These are phyloP conservation scores for Phalacrocorax carbo DNA, from an alignment of 2,113 vertebrate species.

Conservation along the genomic window DNA sequence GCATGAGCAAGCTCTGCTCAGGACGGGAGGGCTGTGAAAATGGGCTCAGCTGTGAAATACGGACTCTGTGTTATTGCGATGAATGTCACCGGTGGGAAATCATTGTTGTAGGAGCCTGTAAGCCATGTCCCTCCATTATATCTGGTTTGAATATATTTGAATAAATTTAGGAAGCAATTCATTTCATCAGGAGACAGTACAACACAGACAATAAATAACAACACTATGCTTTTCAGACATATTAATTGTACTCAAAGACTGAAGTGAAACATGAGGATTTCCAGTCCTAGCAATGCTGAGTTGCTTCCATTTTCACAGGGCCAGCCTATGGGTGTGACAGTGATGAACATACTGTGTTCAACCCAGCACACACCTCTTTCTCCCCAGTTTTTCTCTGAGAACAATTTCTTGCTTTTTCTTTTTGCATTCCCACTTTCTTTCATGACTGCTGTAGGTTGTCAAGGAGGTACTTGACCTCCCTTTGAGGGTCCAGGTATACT, in stretches of 20 bases:
- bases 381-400: not conserved
- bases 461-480: not conserved
- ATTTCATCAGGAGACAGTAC: not conserved
- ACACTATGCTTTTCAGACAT: not conserved
- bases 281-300: not conserved
- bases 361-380: not conserved
- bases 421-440: not conserved
- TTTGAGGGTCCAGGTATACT: not conserved
- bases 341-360: not conserved
- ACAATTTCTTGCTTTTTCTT: not conserved
- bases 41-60: not conserved
- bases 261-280: not conserved
- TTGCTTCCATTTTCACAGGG: not conserved
- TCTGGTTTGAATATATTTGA: conserved; percentile 25
- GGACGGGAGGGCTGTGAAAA: not conserved
- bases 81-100: conserved; percentile 10
- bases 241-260: not conserved
- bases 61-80: not conserved
- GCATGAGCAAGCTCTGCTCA: not conserved
- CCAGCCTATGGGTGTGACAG: not conserved
- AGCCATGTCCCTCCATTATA: not conserved
- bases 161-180: conserved; percentile 39
- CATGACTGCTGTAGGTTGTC: not conserved
- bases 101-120: not conserved
- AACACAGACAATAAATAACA: not conserved